A percentile compares a stretch with the other conserved stretches of the same genome.
These are phyloP conservation scores for Mixornis gularis DNA, from an alignment of 2,113 vertebrate species.

Conservation along the genomic window DNA sequence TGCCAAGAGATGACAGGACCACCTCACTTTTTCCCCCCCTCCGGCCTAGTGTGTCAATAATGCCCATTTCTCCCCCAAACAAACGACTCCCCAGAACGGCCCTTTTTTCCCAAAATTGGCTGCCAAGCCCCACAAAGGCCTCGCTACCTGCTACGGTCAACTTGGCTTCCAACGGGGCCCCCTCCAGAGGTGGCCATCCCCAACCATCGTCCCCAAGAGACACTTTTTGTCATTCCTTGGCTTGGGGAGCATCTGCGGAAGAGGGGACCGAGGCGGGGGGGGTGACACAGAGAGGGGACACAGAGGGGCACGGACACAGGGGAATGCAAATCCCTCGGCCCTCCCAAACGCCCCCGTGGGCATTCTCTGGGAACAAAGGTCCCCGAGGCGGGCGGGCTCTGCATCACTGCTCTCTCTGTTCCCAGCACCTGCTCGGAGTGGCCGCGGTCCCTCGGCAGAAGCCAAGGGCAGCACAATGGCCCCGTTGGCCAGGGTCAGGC, in stretches of 20 bases:
- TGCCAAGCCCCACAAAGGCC: slow-evolving; percentile 37
- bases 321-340: slow-evolving; percentile 49
- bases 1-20: slow-evolving; percentile 87
- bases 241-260: not conserved
- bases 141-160: slow-evolving; percentile 1
- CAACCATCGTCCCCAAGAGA: slow-evolving; percentile 35
- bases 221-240: slow-evolving; percentile 55
- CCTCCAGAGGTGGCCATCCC: slow-evolving; percentile 35
- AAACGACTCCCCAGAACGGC: slow-evolving; percentile 42
- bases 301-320: not conserved
- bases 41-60: slow-evolving; percentile 22
- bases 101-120: slow-evolving; percentile 19
- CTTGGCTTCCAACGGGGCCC: not conserved
- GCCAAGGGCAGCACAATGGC: slow-evolving; percentile 58
- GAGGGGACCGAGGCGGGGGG: not conserved
- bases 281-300: not conserved
- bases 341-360: slow-evolving; percentile 20
- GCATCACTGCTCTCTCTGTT: slow-evolving; percentile 58
- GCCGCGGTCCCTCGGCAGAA: slow-evolving; percentile 35
- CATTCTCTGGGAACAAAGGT: slow-evolving; percentile 62
- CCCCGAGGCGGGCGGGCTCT: slow-evolving; percentile 54
- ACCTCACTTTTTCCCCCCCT: slow-evolving; percentile 41
- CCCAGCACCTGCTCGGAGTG: slow-evolving; percentile 66
- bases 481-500: slow-evolving; percentile 64
- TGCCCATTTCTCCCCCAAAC: slow-evolving; percentile 63